Percentiles rank a stretch among this genome's conserved stretches.
Conservation (phyloP, 2,113 vertebrate genomes). For the Sminthopsis crassicaudata region DNA sequence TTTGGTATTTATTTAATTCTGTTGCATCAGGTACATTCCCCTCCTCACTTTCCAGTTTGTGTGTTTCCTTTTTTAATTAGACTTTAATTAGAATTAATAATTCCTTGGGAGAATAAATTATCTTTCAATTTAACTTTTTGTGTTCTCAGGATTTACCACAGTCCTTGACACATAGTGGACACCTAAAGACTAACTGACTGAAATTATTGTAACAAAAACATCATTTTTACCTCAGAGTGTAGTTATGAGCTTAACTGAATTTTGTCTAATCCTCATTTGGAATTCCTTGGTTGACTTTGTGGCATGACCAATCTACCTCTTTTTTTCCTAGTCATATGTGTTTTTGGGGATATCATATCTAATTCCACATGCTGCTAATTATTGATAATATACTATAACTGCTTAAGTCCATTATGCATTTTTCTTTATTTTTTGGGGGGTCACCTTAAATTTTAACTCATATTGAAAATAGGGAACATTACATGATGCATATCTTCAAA, state of each 20-base stretch:
- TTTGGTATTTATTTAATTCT: neutral
- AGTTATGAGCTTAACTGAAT: neutral
- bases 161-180: neutral
- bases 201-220: neutral
- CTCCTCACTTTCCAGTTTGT: neutral
- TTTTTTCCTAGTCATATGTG: neutral
- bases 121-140: neutral
- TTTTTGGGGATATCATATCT: neutral
- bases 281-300: neutral
- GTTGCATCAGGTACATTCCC: neutral
- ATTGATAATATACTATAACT: neutral
- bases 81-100: neutral
- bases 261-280: neutral
- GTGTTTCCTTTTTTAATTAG: neutral
- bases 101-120: neutral
- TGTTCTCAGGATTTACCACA: neutral
- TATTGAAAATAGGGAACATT: neutral
- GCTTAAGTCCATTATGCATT: neutral
- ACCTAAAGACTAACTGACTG: neutral
- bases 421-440: neutral
- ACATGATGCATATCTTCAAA: neutral
- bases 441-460: neutral
- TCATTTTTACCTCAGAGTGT: neutral
- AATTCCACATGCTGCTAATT: neutral
- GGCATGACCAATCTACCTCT: neutral